These are phyloP conservation scores for Pampus argenteus DNA, from an alignment of 2,797 vertebrate genomes.

Conservation along the genomic window DNA sequence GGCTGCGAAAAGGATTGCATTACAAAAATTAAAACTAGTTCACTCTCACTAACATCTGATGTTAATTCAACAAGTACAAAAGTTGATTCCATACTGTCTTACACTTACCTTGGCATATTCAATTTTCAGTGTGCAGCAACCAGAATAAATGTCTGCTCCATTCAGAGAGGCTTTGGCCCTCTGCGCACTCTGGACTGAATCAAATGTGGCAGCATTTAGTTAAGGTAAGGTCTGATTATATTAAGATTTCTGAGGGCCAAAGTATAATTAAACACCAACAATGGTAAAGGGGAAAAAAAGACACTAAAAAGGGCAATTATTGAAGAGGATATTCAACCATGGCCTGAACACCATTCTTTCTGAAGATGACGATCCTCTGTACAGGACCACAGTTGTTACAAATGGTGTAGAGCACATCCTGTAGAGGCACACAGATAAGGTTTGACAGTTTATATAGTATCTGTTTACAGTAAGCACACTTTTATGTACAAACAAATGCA, in stretches of 20 bases:
- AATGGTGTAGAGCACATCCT: slow-evolving; percentile 97
- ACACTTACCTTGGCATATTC: slow-evolving; percentile 95
- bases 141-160: slow-evolving; percentile 97
- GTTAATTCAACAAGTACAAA: not conserved
- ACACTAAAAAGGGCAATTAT: not conserved
- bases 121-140: slow-evolving; percentile 97
- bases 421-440: slow-evolving; percentile 34
- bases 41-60: not conserved
- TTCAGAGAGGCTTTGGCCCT: slow-evolving; percentile 97
- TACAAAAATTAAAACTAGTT: slow-evolving; percentile 12
- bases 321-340: slow-evolving; percentile 99
- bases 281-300: not conserved
- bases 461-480: not conserved
- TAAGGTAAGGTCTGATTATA: slow-evolving; percentile 68
- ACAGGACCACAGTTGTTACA: slow-evolving; percentile 98
- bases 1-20: slow-evolving; percentile 81
- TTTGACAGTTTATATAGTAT: not conserved
- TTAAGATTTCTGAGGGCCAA: not conserved
- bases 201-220: slow-evolving; percentile 86
- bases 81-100: not conserved
- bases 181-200: slow-evolving; percentile 96
- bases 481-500: not conserved
- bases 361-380: slow-evolving; percentile 96
- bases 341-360: slow-evolving; percentile 97
- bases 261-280: not conserved